Base-by-base conservation (phyloP, 2,888 invertebrate species). In the Leucozona laternaria region DNA sequence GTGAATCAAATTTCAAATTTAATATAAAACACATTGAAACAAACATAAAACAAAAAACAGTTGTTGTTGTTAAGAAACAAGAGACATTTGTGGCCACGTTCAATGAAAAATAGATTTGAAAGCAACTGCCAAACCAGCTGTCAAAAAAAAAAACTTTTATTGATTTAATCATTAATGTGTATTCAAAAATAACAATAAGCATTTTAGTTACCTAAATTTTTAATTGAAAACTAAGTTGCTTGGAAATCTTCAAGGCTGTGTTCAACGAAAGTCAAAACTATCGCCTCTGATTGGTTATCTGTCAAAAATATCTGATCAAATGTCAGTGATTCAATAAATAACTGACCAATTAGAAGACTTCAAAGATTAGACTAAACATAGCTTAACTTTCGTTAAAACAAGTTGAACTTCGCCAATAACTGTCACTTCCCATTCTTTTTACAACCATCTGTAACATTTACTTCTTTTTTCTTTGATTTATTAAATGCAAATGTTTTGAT, bases 381-480 rank as follows among this genome's bases (percentile, higher is more conserved):
- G n/a, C 8, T 20, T 31, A 31, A 31, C 31, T 31, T 31, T 31
- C 11, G 10, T 13, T 50, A 2, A 50, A 22, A 13, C 2, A 7
- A 15, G 8, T 8, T 53, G n/a, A 31, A 34, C 60, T 7, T 60
- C 8, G 20, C 8, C 60, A 60, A 40, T 40, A 15, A 43, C 31
- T 45, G 82, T 13, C 57, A 25, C 15, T 20, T 6, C n/a, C n/a
- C 2, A 10, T 64, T 81, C 81, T 68, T 77, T 72, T 78, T 57
- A 73, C 85, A 85, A 55, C 60, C 37, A 40, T 31, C 70, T 68
- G 79, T 70, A 70, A 79, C 40, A 68, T 50, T 50, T 78, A 40
- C 57, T 64, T 71, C 55, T 13, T 43, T 66, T 20, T 57, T 43
- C 62, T 60, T 80, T 80, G 80, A 88, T 88, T 88, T 79, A 80